Base-by-base conservation (phyloP, 2,888 invertebrate genomes). In the Elaeidobius kamerunicus region DNA sequence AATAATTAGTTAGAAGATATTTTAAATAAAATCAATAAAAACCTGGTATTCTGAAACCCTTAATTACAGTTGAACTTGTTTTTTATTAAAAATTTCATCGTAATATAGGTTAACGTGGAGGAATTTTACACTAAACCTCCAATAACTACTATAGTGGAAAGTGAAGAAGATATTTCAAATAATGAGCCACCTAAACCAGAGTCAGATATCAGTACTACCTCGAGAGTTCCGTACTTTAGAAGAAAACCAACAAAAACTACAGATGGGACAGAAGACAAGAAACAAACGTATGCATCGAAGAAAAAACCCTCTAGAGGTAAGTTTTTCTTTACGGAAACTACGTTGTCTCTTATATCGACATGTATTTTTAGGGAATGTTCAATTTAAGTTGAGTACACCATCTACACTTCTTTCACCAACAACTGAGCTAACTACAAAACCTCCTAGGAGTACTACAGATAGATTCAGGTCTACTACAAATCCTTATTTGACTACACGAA, bases 61-160 rank as follows among this genome's bases (percentile, higher is more conserved):
- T 23, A 6, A 6, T 23, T 23, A 23, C 23, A 23, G 4, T 6
- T 23, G 9, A 23, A 23, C 23, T 41, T 41, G 9, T 15, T 36
- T n/a, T 20, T 35, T 27, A 23, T 6, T 23, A 9, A 23, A 4
- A 23, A 4, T 6, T 23, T 23, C 23, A 9, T 6, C 23, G 64
- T 34, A n/a, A 15, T 35, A 16, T 27, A 54, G 57, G 35, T 28
- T 5, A 56, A 69, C 51, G 71, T 85, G 43, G 79, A 82, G 63
- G 84, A 85, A 60, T 68, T 85, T 1, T 85, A 80, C 62, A 85
- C 84, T 2, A 81, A 79, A 67, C 78, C 81, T 36, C 85, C 86
- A 1, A 73, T 85, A 55, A 76, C 81, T 1, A 77, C 80, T 65
- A 75, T 83, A 38, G 72, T 84, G 17, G 72, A 65, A 32, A 34